Evolutionary conservation across 2,113 vertebrate species (phyloP).

Genomic region (Ictalurus furcatus): DNA sequence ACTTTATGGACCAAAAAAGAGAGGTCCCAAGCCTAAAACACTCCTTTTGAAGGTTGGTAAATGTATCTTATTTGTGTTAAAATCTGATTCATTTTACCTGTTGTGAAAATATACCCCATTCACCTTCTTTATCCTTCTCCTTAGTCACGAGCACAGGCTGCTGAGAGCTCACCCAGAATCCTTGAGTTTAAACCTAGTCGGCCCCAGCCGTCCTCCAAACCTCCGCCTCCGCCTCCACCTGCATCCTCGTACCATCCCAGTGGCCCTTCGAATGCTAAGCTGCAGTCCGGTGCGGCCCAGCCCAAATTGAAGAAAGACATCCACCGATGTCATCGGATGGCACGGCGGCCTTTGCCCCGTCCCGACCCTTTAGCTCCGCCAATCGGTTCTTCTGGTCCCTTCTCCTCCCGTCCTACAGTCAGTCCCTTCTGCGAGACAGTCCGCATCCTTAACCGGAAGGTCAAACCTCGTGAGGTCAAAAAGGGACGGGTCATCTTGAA

Average conservation of each 20-base stretch:
- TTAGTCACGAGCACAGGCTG: conserved; percentile 51
- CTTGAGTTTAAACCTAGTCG: conserved; percentile 82
- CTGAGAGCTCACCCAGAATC: conserved; percentile 78
- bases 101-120: background rate
- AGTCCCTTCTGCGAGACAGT: conserved; percentile 95
- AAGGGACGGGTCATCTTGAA: conserved; percentile 95
- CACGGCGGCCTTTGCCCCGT: conserved; percentile 88
- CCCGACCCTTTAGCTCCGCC: conserved; percentile 75
- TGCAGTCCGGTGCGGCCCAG: conserved; percentile 88
- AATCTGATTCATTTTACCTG: too few relatives aligned
- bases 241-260: conserved; percentile 61
- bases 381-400: conserved; percentile 59
- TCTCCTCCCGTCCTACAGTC: conserved; percentile 82
- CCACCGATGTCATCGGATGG: conserved; percentile 94
- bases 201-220: conserved; percentile 62
- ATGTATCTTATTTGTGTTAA: too few relatives aligned
- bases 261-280: conserved; percentile 79
- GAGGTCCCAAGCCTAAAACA: conserved; percentile 94
- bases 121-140: background rate
- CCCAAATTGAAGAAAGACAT: conserved; percentile 98
- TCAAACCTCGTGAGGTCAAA: conserved; percentile 92
- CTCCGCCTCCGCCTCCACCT: conserved; percentile 48
- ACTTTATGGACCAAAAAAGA: conserved; percentile 91
- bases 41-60: conserved; percentile 81
- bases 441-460: conserved; percentile 94